Conservation (phyloP, 2,797 vertebrate genomes). For the Gymnoscopelus braueri region DNA sequence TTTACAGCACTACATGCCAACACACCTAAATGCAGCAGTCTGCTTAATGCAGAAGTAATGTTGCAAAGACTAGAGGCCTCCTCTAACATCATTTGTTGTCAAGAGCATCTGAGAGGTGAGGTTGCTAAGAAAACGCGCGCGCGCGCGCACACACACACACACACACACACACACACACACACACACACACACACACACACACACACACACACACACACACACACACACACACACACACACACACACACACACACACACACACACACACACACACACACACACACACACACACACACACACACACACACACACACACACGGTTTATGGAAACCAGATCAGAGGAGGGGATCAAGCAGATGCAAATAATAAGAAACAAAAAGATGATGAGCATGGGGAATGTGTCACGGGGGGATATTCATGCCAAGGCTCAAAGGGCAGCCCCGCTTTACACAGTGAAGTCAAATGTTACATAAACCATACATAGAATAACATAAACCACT, state of each 20-base stretch:
- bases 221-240: background rate
- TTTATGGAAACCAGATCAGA: background rate
- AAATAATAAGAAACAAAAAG: slow-evolving; percentile 3
- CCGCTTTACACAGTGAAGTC: too few species aligned
- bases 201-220: background rate
- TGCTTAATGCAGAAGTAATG: slow-evolving; percentile 36
- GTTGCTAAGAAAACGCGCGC: slow-evolving; percentile 1
- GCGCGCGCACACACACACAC: too few species aligned
- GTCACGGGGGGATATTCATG: background rate
- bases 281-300: background rate
- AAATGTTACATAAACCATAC: too few species aligned
- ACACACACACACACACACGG: background rate
- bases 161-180: background rate
- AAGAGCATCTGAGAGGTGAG: slow-evolving; percentile 8
- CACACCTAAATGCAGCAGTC: background rate
- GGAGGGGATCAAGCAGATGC: background rate
- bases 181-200: background rate
- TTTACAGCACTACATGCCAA: background rate
- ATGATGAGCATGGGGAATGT: slow-evolving; percentile 16
- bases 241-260: background rate
- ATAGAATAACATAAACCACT: background rate
- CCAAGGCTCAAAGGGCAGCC: too few species aligned
- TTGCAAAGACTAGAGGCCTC: slow-evolving; percentile 26
- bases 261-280: background rate
- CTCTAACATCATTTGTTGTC: slow-evolving; percentile 20